Evolutionary conservation across 2,113 vertebrate species (phyloP).

Genomic region (Chlamydotis undulata): DNA sequence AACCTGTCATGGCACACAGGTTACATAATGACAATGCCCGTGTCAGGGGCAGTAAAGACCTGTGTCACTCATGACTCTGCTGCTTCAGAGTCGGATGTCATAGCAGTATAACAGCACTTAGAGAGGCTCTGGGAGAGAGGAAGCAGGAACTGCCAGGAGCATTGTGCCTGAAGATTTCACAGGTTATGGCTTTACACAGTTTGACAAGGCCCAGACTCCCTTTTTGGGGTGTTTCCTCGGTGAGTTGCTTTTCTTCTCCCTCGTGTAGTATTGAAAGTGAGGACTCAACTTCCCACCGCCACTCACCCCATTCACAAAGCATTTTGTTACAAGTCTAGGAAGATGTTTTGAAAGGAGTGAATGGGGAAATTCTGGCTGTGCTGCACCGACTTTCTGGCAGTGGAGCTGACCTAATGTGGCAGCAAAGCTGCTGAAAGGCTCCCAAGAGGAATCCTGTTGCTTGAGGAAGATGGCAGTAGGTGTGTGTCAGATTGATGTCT

Average conservation of each 20-base stretch:
- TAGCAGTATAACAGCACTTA: not conserved
- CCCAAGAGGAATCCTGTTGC: not conserved
- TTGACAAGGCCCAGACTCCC: not conserved
- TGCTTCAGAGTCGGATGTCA: constrained; percentile 1
- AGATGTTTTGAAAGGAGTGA: not conserved
- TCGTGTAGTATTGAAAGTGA: not conserved
- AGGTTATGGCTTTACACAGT: not conserved
- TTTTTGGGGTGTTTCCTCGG: not conserved
- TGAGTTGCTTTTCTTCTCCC: not conserved
- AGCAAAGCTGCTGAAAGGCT: constrained; percentile 2
- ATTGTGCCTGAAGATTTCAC: not conserved
- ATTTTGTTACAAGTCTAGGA: not conserved
- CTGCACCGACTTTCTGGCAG: not conserved
- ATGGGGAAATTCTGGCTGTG: not conserved
- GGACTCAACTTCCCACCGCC: not conserved
- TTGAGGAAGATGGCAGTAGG: not conserved
- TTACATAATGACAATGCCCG: constrained; percentile 7
- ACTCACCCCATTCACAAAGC: accelerated
- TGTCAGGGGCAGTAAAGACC: constrained; percentile 37
- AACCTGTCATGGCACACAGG: not conserved
- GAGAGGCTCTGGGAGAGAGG: not conserved
- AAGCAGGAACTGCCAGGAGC: not conserved
- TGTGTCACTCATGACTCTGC: constrained; percentile 26
- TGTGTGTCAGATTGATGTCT: not conserved
- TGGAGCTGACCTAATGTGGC: not conserved